Base-by-base conservation (phyloP, 2,888 invertebrate genomes). In the Lampropteryx suffumata region DNA sequence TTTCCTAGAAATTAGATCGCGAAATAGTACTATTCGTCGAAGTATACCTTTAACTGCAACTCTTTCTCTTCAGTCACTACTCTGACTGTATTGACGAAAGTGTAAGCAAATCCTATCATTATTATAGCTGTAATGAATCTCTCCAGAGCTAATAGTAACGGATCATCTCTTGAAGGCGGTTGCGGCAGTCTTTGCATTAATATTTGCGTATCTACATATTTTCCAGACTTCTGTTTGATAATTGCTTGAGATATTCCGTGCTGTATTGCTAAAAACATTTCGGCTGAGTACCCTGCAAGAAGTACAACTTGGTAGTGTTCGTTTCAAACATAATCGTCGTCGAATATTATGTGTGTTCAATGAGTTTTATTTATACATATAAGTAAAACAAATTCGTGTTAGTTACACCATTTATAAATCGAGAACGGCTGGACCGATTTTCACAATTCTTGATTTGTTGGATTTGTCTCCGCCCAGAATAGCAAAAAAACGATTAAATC, bases 81-180 rank as follows among this genome's bases (percentile, higher is more conserved):
- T 80, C 95, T 94, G 5, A 95, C 94, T 21, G 95, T 95, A 70
- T 95, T 95, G 10, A 96, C 94, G 59, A 94, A 94, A 0, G 95
- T 93, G 73, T 96, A 96, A 2, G 95, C 94, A 71, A 96, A 97
- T 70, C 96, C 95, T 34, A 97, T 82, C 89, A 97, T 92, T 24
- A 97, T 91, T 29, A 97, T 93, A 62, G 96, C 89, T 0, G 97
- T 94, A 55, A 97, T 91, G 67, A 95, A 93, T 45, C 90, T 84
- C 70, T 94, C 92, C 42, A 97, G 77, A 0, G 94, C 94, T 21
- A 92, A 76, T 3, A 96, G 75, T 42, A 97, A 84, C 2, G 92
- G 88, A 78, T 97, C 97, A 40, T 92, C 91, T 30, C 92, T 91
- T 81, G 93, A 96, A 0, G 91, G 84, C 0, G 94, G 93, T 76